These are phyloP conservation scores for Scrobipalpa atriplicella DNA, from an alignment of 2,888 invertebrate species.

Conservation along the genomic window DNA sequence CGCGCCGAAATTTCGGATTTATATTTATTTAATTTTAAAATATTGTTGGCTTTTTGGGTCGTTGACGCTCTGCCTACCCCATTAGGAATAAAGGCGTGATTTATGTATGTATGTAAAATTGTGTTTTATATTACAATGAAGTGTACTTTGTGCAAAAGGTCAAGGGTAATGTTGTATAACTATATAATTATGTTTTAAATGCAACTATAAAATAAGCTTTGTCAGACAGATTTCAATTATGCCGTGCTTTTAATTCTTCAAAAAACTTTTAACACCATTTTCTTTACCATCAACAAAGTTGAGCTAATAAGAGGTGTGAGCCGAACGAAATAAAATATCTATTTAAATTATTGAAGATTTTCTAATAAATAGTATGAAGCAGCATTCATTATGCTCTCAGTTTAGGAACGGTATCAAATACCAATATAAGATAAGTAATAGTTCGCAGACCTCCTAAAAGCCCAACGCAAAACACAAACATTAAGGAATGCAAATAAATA, in stretches of 20 bases:
- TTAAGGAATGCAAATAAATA: constrained; percentile 54
- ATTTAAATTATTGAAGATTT: not conserved
- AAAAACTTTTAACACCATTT: constrained; percentile 30
- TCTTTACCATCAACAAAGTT: constrained; percentile 57
- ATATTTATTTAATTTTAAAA: not conserved
- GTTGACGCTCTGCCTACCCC: no score
- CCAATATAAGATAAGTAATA: not conserved
- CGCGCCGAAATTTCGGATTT: not conserved
- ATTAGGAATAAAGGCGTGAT: no score
- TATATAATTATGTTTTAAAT: not conserved
- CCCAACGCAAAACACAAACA: constrained; percentile 42
- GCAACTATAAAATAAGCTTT: not conserved
- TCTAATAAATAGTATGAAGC: not conserved
- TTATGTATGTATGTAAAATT: no score
- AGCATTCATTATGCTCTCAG: not conserved
- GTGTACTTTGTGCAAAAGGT: not conserved
- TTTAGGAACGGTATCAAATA: not conserved
- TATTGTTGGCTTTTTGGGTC: no score
- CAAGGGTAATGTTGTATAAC: not conserved
- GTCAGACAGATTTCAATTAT: not conserved
- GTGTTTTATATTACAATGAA: not conserved
- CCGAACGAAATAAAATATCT: not conserved
- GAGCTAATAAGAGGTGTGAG: constrained; percentile 48
- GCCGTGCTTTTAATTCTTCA: not conserved
- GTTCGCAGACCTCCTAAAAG: constrained; percentile 46